Conservation (phyloP, 2,113 vertebrate genomes). For the Colinus virginianus region DNA sequence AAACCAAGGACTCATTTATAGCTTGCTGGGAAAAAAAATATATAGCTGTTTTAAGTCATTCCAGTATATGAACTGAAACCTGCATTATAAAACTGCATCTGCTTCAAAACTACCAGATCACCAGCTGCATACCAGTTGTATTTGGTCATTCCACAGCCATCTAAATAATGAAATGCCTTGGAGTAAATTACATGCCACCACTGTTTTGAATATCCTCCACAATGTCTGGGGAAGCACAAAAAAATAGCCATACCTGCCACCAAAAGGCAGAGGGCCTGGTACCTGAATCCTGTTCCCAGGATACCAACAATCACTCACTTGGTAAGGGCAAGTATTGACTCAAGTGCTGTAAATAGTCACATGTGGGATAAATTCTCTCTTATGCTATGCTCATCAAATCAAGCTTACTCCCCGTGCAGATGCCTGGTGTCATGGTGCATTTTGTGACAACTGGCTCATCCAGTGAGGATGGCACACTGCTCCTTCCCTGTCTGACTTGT, state of each 20-base stretch:
- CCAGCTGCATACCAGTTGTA: constrained; percentile 57
- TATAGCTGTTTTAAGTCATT: constrained; percentile 68
- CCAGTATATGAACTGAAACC: constrained; percentile 65
- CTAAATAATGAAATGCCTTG: constrained; percentile 52
- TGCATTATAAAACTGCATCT: constrained; percentile 70
- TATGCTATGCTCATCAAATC: fast-evolving
- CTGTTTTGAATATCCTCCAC: constrained; percentile 36
- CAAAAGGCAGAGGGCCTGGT: background rate
- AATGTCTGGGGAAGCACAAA: background rate
- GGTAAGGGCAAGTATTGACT: fast-evolving
- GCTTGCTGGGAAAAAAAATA: constrained; percentile 51
- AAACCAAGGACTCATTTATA: constrained; percentile 69
- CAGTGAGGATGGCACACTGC: fast-evolving
- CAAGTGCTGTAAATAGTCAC: background rate
- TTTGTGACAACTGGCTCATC: fast-evolving
- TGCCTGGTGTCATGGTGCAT: background rate
- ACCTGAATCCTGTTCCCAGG: background rate
- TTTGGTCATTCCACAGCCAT: constrained; percentile 57
- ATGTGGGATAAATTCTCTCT: background rate
- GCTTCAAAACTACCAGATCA: constrained; percentile 48
- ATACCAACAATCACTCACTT: background rate
- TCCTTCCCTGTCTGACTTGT: background rate
- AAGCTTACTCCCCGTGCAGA: background rate
- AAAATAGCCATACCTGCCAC: background rate
- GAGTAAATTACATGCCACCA: constrained; percentile 47